A percentile compares a stretch with the other conserved stretches of the same genome.
Conservation (phyloP, 1,140 invertebrate species). For the Meloidogyne hapla region DNA sequence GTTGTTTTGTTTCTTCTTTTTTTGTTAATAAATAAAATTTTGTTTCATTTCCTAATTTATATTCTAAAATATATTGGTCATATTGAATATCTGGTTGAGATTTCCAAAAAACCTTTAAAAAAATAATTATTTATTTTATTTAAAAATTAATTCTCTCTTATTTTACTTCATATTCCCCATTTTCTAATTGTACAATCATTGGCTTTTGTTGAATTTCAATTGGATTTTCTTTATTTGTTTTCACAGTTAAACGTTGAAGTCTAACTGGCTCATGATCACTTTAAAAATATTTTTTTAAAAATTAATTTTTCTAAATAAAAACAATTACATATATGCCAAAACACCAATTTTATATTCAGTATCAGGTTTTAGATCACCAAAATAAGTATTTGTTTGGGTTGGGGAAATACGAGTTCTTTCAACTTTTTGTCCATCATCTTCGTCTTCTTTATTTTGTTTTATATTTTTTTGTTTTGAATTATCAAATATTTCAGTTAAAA, state of each 20-base stretch:
- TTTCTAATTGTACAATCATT: constrained; percentile 49
- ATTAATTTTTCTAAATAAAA: background rate
- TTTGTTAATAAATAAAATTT: constrained; percentile 46
- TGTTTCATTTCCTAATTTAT: constrained; percentile 56
- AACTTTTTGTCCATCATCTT: constrained; percentile 36
- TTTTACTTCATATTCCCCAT: constrained; percentile 46
- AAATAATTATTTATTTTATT: background rate
- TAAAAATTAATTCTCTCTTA: background rate
- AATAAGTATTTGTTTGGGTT: constrained; percentile 41
- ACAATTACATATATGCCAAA: constrained; percentile 54
- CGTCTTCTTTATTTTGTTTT: constrained; percentile 38
- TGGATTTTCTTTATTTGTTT: constrained; percentile 37
- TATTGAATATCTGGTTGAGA: constrained; percentile 24
- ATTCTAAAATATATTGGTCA: constrained; percentile 55
- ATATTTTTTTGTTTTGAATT: constrained; percentile 19
- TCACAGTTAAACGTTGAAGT: constrained; percentile 48
- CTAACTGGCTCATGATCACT: constrained; percentile 59
- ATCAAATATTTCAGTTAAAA: constrained; percentile 18
- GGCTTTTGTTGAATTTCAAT: constrained; percentile 47
- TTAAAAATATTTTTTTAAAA: background rate
- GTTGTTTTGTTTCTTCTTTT: constrained; percentile 38
- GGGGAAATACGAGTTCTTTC: constrained; percentile 54
- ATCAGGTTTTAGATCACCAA: constrained; percentile 52
- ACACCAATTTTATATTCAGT: constrained; percentile 60
- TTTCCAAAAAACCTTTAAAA: constrained; percentile 55